phyloP scores from a whole-genome alignment of 1,140 invertebrate genomes.

The Augochlora pura region DNA sequence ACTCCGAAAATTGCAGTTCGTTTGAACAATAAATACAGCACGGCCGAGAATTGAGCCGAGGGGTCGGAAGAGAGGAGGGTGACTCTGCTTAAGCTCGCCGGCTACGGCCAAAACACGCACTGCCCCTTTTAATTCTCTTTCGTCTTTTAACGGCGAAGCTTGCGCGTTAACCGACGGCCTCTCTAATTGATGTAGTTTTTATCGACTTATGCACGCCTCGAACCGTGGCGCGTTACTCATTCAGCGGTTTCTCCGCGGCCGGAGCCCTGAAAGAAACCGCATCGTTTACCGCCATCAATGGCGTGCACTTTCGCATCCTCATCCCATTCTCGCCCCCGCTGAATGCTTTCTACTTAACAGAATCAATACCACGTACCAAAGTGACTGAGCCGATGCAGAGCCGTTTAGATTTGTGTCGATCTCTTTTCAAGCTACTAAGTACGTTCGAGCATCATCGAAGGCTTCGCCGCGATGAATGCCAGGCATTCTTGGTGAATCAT shows the following conservation, averaged over 20 bases:
- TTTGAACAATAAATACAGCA: conserved; percentile 20
- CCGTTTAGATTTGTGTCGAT: conserved; percentile 34
- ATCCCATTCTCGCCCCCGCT: conserved; percentile 60
- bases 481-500: conserved; percentile 2
- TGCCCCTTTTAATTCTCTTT: conserved; percentile 65
- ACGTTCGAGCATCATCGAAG: conserved; percentile 30
- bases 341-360: conserved; percentile 63
- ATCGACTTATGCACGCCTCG: conserved; percentile 72
- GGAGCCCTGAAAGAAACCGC: conserved; percentile 76
- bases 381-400: conserved; percentile 48
- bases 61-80: conserved; percentile 58
- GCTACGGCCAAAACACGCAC: conserved; percentile 59
- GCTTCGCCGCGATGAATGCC: neutral
- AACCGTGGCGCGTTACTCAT: conserved; percentile 75
- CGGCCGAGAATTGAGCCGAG: conserved; percentile 4
- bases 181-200: conserved; percentile 77
- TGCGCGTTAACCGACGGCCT: conserved; percentile 63
- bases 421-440: conserved; percentile 35
- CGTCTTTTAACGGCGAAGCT: conserved; percentile 64
- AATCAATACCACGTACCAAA: conserved; percentile 68
- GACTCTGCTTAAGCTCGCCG: conserved; percentile 64
- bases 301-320: conserved; percentile 66
- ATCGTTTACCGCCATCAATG: conserved; percentile 72
- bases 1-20: conserved; percentile 30
- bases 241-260: conserved; percentile 65